These are phyloP conservation scores for Gymnopithys bicolor DNA, from an alignment of 2,797 vertebrate genomes.

Conservation along the genomic window DNA sequence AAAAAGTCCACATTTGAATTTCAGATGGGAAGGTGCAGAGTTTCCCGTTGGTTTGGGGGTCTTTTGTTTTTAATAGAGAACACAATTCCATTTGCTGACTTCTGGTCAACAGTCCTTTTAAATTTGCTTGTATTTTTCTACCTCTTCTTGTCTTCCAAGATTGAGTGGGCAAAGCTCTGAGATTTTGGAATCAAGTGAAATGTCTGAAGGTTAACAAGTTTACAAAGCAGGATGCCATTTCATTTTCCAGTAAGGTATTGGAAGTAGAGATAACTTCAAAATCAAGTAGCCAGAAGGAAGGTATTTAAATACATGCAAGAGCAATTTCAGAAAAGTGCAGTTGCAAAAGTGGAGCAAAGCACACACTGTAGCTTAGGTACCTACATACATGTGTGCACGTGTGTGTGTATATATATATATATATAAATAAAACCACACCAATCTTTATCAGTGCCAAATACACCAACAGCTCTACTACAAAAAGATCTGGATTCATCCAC, in stretches of 20 bases:
- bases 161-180: not conserved
- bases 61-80: not conserved
- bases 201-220: not conserved
- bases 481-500: not conserved
- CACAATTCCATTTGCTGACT: not conserved
- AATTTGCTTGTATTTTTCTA: not conserved
- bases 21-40: not conserved
- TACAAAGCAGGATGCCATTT: not conserved
- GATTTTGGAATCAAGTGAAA: not conserved
- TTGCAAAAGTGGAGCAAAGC: not conserved
- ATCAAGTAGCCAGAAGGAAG: not conserved
- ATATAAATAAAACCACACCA: not conserved
- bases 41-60: too few species aligned
- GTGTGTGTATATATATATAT: too few species aligned
- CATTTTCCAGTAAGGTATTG: not conserved
- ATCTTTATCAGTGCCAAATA: not conserved
- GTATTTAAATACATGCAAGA: not conserved
- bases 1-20: not conserved
- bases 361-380: not conserved
- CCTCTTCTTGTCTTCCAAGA: not conserved
- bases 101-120: not conserved
- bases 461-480: not conserved
- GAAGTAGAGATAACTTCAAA: not conserved
- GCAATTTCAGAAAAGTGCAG: not conserved
- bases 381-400: rapidly evolving